Base-by-base conservation (phyloP, 2,888 invertebrate genomes). In the Eueremaeus valkanovi region DNA sequence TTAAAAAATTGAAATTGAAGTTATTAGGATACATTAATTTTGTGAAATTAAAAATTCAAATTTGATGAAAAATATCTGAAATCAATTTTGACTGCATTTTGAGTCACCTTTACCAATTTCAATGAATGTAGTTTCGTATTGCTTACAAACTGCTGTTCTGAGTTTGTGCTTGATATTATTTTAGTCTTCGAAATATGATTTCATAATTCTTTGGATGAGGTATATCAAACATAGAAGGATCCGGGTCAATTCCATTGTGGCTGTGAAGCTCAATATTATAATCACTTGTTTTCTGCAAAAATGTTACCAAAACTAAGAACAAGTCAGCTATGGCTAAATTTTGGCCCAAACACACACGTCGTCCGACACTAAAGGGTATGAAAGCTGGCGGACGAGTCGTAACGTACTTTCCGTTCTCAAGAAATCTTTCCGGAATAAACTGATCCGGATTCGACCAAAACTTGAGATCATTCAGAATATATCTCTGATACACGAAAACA, bases 351-450 rank as follows among this genome's bases (percentile, higher is more conserved):
- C 61, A 61, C 1, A 31, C 61, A 27, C 61, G 61, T 3, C 61
- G 61, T 61, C 61, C 61, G 31, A 61, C 31, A 61, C 61, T 31
- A 31, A 61, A 61, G 16, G 61, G 61, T 9, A 61, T 61, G 61
- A 31, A 31, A 61, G 61, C 61, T 16, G 3, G 2, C 3, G 61
- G 24, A 24, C 58, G 58, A 5, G 29, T 31, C 2, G 13, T 61
- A 29, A 61, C 16, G 13, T 31, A 31, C 31, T 61, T 18, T 3
- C 55, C 55, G 24, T 55, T 24, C 21, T 55, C 55, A 9, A 55
- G 8, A 55, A 55, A 55, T 24, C 55, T 55, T 3, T 55, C 55
- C 6, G 55, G 55, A 27, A 16, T 55, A 18, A 55, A 55, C 24
- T 55, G 24, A 5, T 55, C 55, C 3, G 24, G 55, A 24, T 55